Evolutionary conservation across 2,797 vertebrate species (phyloP), one percentile per base, ranked within the genome.

Genomic region (Leptatherina wallacei): DNA sequence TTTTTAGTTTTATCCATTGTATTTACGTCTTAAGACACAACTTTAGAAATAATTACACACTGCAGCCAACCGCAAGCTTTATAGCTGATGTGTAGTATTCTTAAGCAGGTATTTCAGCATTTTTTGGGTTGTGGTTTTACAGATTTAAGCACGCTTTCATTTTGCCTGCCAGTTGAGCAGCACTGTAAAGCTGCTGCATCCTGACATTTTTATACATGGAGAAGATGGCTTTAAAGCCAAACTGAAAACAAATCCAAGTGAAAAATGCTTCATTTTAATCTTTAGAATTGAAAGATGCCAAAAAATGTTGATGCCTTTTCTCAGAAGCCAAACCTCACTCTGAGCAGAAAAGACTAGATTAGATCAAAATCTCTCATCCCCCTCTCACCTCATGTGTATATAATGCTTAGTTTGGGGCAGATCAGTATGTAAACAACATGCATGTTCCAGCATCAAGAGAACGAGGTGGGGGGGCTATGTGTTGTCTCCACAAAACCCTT

Each of bases 401-500:
- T 18, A 1, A 30, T 29, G 38, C 59, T 62, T 2, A 59, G 32
- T 74, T 58, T 42, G 4, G 2, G 47, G 35, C 22, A 35, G 30
- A 35, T 80, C 12, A 40, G 12, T 13, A 36, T 75, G 63, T 76
- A 80, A 69, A 73, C 62, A 77, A 24, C 59, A 55, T 60, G 54
- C 59, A 69, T 58, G 73, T 71, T 47, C 3, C 56, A 68, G 24
- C 57, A 61, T 29, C 61, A 55, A 65, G 40, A 61, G 63, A 35
- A 2, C 3, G 12, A 38, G 60, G 33, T 10, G 18, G 49, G 60
- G 33, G 63, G 22, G 44, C 29, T 58, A 1, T 32, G 59, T 3
- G 35, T 71, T 77, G 79, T 81, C 67, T 89, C 47, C 66, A 51
- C 22, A 49, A 85, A 83, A 80, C 69, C 77, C 58, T 61, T 75